Evolutionary conservation across 1,140 invertebrate genomes (phyloP).

Genomic region (Penaeus japonicus): DNA sequence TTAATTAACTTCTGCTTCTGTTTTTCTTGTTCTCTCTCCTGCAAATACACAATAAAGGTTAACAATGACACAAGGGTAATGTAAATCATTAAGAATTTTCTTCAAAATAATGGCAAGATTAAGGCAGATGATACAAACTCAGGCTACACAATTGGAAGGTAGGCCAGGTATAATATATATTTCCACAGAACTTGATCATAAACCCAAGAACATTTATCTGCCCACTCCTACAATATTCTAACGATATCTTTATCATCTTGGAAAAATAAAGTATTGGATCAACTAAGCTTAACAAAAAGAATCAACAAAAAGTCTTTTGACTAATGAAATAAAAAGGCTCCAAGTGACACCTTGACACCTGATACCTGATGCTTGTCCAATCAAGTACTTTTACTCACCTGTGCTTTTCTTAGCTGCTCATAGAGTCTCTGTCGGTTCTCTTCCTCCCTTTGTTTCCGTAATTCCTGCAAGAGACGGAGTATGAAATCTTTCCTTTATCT

Average conservation of each 20-base stretch:
- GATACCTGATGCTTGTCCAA: not conserved
- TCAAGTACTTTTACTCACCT: conserved; percentile 70
- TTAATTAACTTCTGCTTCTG: conserved; percentile 82
- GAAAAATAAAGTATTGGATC: no score
- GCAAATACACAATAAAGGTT: conserved; percentile 65
- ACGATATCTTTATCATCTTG: no score
- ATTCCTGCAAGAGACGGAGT: conserved; percentile 69
- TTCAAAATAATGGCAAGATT: conserved; percentile 11
- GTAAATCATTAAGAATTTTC: no score
- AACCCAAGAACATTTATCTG: no score
- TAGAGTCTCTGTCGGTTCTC: conserved; percentile 65
- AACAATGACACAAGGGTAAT: not conserved
- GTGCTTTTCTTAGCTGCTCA: conserved; percentile 78
- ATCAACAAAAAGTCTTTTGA: no score
- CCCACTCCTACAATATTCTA: no score
- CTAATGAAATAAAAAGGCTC: no score
- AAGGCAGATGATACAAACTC: not conserved
- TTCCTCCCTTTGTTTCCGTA: conserved; percentile 83
- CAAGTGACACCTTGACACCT: not conserved
- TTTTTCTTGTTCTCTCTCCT: conserved; percentile 77
- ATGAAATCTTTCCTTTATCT: conserved; percentile 64
- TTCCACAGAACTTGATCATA: no score
- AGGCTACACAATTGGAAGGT: no score
- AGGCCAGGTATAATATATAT: no score
- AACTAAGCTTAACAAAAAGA: no score